phyloP scores from a whole-genome alignment of 2,888 invertebrate genomes.

The Baronia brevicornis region DNA sequence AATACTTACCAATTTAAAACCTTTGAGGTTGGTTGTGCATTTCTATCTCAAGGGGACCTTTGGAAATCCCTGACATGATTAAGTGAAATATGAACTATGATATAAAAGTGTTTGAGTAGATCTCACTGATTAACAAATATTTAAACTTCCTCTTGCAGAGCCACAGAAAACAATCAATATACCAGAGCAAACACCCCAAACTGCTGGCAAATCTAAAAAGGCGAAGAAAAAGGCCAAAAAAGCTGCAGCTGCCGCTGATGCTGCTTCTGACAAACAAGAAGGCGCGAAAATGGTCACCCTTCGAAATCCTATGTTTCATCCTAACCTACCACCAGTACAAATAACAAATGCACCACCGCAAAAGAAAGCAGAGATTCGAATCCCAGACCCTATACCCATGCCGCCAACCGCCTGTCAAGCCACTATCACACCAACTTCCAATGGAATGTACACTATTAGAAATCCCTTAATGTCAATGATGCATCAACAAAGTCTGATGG shows the following conservation, averaged over 20 bases:
- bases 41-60: no score
- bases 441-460: conserved; percentile 89
- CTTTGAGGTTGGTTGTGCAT: no score
- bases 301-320: conserved; percentile 86
- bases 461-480: conserved; percentile 80
- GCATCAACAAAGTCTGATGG: conserved; percentile 60
- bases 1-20: neutral
- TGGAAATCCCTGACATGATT: no score
- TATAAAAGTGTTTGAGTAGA: no score
- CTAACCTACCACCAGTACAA: conserved; percentile 62
- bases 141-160: conserved; percentile 38
- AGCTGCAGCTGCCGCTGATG: conserved; percentile 44
- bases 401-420: conserved; percentile 66
- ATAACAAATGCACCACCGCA: conserved; percentile 35
- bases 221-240: conserved; percentile 68
- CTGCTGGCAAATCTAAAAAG: conserved; percentile 54
- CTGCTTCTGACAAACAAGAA: conserved; percentile 36
- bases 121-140: no score
- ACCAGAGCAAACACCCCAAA: conserved; percentile 36
- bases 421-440: conserved; percentile 67
- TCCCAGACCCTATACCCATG: conserved; percentile 67
- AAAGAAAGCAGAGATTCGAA: conserved; percentile 52
- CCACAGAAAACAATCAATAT: conserved; percentile 45
- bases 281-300: conserved; percentile 83
- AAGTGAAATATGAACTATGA: no score